Conservation (phyloP, 1,140 invertebrate genomes). For the Whitmania pigra region DNA sequence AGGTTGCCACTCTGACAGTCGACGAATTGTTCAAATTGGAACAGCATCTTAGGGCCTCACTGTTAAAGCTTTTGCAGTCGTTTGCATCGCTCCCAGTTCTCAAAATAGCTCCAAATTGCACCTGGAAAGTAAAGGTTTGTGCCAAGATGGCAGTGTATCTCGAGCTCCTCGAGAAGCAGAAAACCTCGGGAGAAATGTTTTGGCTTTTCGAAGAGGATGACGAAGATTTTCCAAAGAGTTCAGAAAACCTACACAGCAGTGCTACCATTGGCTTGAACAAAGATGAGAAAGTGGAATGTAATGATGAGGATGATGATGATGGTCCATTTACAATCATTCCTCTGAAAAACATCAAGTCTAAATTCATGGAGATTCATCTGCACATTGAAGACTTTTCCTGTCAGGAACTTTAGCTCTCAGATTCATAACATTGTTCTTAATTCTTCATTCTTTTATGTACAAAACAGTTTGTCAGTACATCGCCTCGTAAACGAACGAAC, state of each 20-base stretch:
- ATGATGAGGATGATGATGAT: not conserved
- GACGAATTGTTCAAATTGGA: conserved; percentile 4
- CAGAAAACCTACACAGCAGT: no score
- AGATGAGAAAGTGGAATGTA: not conserved
- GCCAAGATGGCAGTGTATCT: not conserved
- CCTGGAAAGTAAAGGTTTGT: conserved; percentile 1
- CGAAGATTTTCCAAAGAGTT: no score
- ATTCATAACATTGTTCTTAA: no score
- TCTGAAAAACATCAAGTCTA: not conserved
- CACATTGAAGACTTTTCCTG: not conserved
- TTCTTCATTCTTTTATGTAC: no score
- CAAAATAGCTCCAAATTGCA: not conserved
- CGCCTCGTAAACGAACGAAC: no score
- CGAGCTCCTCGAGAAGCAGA: not conserved
- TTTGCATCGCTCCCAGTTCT: not conserved
- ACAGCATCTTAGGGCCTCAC: not conserved
- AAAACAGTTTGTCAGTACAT: no score
- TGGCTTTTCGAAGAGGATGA: not conserved
- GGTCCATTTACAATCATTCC: not conserved
- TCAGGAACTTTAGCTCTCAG: no score
- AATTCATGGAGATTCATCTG: not conserved
- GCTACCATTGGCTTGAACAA: no score
- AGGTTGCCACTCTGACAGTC: not conserved
- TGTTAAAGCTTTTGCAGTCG: not conserved
- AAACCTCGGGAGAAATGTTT: not conserved